Percentiles rank a stretch among this genome's conserved stretches.
Evolutionary conservation across 2,888 invertebrate genomes (phyloP).

Genomic region (Germaria angustata): DNA sequence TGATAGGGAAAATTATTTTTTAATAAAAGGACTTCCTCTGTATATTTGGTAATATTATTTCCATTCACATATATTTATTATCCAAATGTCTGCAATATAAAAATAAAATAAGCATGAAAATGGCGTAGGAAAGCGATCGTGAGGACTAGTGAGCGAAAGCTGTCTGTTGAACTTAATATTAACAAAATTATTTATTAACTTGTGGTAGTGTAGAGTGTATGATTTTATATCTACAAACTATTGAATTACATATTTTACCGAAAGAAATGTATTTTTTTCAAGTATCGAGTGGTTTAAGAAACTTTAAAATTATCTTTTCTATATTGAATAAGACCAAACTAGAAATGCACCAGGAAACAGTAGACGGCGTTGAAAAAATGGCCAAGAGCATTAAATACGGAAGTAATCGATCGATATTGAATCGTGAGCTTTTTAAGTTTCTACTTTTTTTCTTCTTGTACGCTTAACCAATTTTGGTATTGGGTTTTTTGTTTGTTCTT

Average conservation of each 20-base stretch:
- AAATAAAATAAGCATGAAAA: no score
- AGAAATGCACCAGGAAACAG: not conserved
- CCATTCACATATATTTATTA: no score
- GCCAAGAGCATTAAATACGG: conserved; percentile 66
- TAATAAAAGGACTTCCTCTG: not conserved
- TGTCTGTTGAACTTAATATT: no score
- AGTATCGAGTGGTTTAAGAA: not conserved
- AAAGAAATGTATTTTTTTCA: not conserved
- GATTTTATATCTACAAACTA: not conserved
- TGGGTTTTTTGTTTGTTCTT: not conserved
- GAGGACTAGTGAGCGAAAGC: no score
- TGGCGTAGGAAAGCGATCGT: no score
- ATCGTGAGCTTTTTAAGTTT: conserved; percentile 58
- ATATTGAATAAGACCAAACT: not conserved
- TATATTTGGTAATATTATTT: no score
- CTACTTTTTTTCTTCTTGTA: conserved; percentile 4
- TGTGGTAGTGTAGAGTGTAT: not conserved
- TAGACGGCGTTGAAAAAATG: conserved; percentile 11
- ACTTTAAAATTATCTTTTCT: conserved; percentile 8
- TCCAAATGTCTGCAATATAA: no score
- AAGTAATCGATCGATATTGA: conserved; percentile 66
- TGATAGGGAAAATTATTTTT: not conserved
- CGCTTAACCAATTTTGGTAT: conserved; percentile 26
- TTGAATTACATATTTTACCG: not conserved
- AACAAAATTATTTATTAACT: no score